phyloP scores from a whole-genome alignment of 2,888 invertebrate species.

The Myopa testacea region DNA sequence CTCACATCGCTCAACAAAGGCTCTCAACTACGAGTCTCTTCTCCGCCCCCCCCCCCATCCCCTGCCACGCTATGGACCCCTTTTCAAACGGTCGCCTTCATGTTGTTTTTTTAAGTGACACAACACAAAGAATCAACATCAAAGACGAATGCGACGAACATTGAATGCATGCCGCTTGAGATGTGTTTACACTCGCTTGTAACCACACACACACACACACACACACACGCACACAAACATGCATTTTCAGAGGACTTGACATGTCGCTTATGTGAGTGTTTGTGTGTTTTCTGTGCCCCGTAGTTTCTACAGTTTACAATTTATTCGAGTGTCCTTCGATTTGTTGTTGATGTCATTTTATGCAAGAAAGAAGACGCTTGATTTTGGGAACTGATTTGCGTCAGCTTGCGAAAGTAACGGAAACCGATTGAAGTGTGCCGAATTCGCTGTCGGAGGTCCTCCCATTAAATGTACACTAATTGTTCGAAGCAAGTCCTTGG shows the following conservation, averaged over 20 bases:
- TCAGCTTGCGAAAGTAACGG: not conserved
- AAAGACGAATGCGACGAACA: constrained; percentile 19
- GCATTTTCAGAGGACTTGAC: not conserved
- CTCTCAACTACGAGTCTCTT: not conserved
- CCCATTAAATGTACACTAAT: not conserved
- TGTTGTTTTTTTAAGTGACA: not conserved
- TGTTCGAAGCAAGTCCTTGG: not conserved
- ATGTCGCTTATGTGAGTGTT: not conserved
- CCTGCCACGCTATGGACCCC: not conserved
- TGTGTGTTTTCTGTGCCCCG: not conserved
- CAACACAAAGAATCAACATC: constrained; percentile 22
- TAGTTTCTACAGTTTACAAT: not conserved
- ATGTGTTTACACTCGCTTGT: not conserved
- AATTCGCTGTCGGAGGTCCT: constrained; percentile 16
- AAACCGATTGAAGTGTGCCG: constrained; percentile 25
- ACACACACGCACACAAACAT: not conserved
- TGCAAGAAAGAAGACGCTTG: constrained; percentile 2
- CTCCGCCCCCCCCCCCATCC: not conserved
- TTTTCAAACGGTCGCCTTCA: not conserved
- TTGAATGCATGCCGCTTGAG: not conserved
- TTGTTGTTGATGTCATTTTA: constrained; percentile 49
- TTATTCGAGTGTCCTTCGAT: constrained; percentile 55
- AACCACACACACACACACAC: not conserved
- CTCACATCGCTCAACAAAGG: constrained; percentile 7
- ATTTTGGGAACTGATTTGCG: not conserved